These are phyloP conservation scores for Fukomys damarensis DNA, from an alignment of 2,113 vertebrate species.

Conservation along the genomic window DNA sequence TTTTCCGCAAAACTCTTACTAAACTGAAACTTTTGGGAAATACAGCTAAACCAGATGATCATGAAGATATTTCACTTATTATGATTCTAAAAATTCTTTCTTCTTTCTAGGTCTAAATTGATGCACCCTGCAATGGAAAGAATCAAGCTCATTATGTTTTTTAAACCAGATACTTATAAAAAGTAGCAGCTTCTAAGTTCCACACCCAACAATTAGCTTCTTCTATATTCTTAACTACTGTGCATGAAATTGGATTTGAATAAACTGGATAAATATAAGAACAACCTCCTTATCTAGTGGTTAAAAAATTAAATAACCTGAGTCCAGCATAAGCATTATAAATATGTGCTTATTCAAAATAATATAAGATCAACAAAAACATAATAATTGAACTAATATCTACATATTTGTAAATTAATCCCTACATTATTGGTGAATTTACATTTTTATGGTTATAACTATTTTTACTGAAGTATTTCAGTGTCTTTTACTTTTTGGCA, in stretches of 20 bases:
- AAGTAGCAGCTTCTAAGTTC: conserved; percentile 47
- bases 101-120: conserved; percentile 31
- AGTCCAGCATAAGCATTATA: not conserved
- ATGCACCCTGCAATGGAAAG: conserved; percentile 20
- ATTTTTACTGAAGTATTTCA: conserved; percentile 17
- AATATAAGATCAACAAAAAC: not conserved
- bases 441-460: not conserved
- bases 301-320: conserved; percentile 51
- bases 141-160: conserved; percentile 60
- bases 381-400: not conserved
- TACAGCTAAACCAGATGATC: not conserved
- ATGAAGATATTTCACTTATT: not conserved
- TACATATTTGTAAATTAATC: not conserved
- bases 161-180: conserved; percentile 61
- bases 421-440: not conserved
- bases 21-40: not conserved
- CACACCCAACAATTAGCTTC: conserved; percentile 55
- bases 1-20: not conserved
- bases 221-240: conserved; percentile 68
- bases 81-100: conserved; percentile 31
- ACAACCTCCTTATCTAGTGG: not conserved
- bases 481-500: not conserved
- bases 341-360: conserved; percentile 28
- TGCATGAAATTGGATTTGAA: conserved; percentile 73
- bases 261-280: conserved; percentile 65